phyloP scores from a whole-genome alignment of 2,797 vertebrate species.

The Threskiornis aethiopicus region DNA sequence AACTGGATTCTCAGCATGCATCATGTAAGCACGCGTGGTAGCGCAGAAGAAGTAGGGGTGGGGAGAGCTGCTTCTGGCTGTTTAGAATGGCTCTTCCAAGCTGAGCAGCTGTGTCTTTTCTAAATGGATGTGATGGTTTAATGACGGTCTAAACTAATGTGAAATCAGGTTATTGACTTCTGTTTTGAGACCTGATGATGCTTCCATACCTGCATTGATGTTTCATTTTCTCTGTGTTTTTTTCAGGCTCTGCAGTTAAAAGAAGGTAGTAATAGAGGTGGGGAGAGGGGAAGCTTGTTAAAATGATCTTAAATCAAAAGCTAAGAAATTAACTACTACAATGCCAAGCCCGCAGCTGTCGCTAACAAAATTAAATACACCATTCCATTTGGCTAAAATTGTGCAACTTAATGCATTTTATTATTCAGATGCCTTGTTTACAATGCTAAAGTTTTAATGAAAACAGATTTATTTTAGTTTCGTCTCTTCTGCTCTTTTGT shows the following conservation, averaged over 20 bases:
- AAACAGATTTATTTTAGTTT: background rate
- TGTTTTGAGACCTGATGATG: background rate
- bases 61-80: background rate
- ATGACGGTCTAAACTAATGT: background rate
- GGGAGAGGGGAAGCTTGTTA: background rate
- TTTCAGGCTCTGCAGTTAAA: background rate
- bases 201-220: background rate
- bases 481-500: background rate
- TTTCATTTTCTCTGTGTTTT: background rate
- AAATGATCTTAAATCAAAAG: background rate
- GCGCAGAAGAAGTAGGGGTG: background rate
- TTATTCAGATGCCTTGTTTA: background rate
- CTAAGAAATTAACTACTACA: background rate
- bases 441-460: background rate
- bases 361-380: background rate
- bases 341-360: background rate
- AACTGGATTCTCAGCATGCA: background rate
- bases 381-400: background rate
- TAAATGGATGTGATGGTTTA: background rate
- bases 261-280: background rate
- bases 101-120: background rate
- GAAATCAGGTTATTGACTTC: background rate
- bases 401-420: background rate
- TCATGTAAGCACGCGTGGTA: accelerated
- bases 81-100: background rate